phyloP scores from a whole-genome alignment of 2,888 invertebrate species.

The Salticus scenicus region DNA sequence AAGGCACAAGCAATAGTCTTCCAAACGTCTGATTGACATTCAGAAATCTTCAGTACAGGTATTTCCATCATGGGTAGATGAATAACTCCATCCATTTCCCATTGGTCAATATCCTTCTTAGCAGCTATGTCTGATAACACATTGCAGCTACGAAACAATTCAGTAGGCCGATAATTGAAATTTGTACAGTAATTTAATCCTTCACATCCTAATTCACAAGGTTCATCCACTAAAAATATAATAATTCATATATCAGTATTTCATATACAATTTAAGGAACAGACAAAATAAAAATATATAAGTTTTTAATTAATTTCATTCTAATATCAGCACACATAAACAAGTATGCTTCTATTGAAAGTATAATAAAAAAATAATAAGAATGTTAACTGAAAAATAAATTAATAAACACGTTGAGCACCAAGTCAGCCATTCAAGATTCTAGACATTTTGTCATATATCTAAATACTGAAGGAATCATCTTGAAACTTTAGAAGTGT shows the following conservation, averaged over 20 bases:
- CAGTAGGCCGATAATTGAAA: constrained; percentile 90
- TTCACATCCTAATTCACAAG: constrained; percentile 91
- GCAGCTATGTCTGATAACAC: constrained; percentile 88
- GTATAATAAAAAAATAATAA: no score
- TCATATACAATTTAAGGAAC: no score
- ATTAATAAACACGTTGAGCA: no score
- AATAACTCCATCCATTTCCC: constrained; percentile 82
- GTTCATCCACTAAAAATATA: constrained; percentile 82
- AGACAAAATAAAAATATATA: no score
- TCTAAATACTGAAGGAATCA: no score
- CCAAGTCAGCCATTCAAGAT: no score
- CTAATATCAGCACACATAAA: no score
- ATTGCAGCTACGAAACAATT: constrained; percentile 89
- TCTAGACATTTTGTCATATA: no score
- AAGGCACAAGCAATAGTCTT: constrained; percentile 91
- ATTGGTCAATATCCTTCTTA: constrained; percentile 83
- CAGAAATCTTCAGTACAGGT: constrained; percentile 82
- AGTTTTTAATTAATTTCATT: no score
- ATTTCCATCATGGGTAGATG: constrained; percentile 81
- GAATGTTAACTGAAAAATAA: no score
- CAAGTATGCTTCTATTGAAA: no score
- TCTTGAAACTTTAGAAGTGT: no score
- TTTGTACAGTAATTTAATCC: constrained; percentile 91
- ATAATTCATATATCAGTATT: not conserved
- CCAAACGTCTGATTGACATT: constrained; percentile 89